A percentile compares a stretch with the other conserved stretches of the same genome.
These are phyloP conservation scores for Melinopterus prodromus DNA, from an alignment of 2,888 invertebrate species.

Conservation along the genomic window DNA sequence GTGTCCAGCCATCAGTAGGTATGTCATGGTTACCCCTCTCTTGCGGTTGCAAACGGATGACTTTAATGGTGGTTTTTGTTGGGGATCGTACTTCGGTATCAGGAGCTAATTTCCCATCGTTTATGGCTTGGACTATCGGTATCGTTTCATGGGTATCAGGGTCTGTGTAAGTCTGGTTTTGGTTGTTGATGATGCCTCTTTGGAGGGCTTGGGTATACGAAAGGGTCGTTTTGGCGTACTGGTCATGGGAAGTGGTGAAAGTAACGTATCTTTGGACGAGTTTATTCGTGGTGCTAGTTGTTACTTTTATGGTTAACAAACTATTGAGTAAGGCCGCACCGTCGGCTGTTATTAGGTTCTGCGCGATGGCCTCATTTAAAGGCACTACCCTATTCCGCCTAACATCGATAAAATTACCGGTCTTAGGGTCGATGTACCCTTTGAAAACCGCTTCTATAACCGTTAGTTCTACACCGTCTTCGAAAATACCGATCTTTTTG, in stretches of 20 bases:
- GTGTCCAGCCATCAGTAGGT: constrained; percentile 84
- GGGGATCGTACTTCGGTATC: constrained; percentile 57
- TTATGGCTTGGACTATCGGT: constrained; percentile 80
- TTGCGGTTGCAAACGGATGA: constrained; percentile 35
- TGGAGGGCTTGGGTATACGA: constrained; percentile 82
- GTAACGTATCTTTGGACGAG: constrained; percentile 85
- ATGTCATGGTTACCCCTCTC: constrained; percentile 63
- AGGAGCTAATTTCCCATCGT: constrained; percentile 74
- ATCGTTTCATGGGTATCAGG: constrained; percentile 77
- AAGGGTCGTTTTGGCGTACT: constrained; percentile 65
- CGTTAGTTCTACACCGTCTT: constrained; percentile 77
- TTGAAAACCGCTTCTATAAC: constrained; percentile 90
- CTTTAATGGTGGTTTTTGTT: constrained; percentile 44
- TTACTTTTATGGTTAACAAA: constrained; percentile 86
- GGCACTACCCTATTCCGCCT: constrained; percentile 76
- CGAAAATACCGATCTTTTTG: constrained; percentile 82
- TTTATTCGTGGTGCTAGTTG: constrained; percentile 86
- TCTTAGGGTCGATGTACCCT: constrained; percentile 86
- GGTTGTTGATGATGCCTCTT: constrained; percentile 82
- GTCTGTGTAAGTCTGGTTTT: constrained; percentile 78
- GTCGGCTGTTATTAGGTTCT: constrained; percentile 84
- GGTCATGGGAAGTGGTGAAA: constrained; percentile 70
- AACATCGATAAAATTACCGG: constrained; percentile 84
- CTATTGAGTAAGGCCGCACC: constrained; percentile 88
- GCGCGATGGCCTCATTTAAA: constrained; percentile 85